Evolutionary conservation across 2,113 vertebrate genomes (phyloP).

Genomic region (Vidua macroura): DNA sequence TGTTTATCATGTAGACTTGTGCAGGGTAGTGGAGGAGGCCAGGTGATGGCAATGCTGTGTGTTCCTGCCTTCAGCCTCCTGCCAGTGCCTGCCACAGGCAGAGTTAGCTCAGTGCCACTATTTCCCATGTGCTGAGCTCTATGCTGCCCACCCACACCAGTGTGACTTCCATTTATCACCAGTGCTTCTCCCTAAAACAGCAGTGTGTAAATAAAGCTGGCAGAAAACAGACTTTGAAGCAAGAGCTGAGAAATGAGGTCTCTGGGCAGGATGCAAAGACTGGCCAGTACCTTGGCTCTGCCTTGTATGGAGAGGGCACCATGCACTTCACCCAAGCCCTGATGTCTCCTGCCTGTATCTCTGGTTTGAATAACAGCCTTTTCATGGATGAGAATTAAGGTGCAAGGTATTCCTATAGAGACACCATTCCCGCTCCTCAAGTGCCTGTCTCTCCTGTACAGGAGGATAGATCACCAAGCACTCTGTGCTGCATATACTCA

Average conservation of each 20-base stretch:
- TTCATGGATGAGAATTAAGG: background rate
- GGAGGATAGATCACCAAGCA: background rate
- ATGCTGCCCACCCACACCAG: background rate
- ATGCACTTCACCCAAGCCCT: background rate
- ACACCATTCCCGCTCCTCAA: background rate
- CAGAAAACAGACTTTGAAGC: background rate
- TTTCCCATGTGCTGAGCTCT: accelerated
- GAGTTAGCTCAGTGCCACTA: background rate
- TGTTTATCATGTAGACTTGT: accelerated
- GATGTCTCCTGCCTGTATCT: background rate
- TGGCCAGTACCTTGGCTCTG: background rate
- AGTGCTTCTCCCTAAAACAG: background rate
- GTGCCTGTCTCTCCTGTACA: background rate
- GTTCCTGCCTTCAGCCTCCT: background rate
- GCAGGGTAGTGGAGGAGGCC: background rate
- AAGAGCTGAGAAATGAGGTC: background rate
- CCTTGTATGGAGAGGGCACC: background rate
- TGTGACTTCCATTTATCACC: background rate
- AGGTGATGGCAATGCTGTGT: background rate
- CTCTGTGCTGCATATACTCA: background rate
- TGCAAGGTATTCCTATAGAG: background rate
- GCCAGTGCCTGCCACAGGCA: background rate
- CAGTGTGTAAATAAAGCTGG: background rate
- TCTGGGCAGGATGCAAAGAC: background rate
- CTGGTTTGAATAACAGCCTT: background rate